Evolutionary conservation across 64 coral and sea anemone genomes (phyloP), one percentile per base, ranked within the genome.

Genomic region (Montipora sp.): DNA sequence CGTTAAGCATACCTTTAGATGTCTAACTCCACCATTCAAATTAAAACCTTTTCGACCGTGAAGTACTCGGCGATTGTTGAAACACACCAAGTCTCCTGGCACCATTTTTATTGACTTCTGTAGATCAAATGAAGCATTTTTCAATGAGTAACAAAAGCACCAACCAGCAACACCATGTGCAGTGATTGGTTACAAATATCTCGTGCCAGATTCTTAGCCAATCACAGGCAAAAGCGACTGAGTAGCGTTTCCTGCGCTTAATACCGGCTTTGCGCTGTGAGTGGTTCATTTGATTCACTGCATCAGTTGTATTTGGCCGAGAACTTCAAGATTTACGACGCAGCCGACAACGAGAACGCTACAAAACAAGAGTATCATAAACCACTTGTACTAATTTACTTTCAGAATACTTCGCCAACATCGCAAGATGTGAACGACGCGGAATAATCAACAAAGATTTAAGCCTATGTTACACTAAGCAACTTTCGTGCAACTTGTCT

Each of bases 41-140:
- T 79, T 77, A 74, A 93, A 88, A 58, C 55, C 59, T 36, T 87
- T 75, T 60, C 91, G 59, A 10, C 91, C 91, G 48, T 93, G 91
- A 55, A 93, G 91, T 3, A 93, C 43, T 8, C 91, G 53, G n/a
- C 84, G 75, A 70, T 93, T 93, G 51, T 93, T 93, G 48, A 93
- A 93, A 58, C 83, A 51, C 22, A 88, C 63, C 10, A 93, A 21
- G 48, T 93, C 91, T 47, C 91, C 91, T 60, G 75, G 75, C 13
- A 80, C 18, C 14, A 93, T 49, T 9, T 70, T 87, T 44, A 93
- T 61, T 8, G 75, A 58, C n/a, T 87, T 47, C 91, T 93, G 44
- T 4, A 0, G 4, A 77, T 21, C 7, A 79, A 49, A 89, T 3
- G 5, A 5, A 44, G 3, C 36, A 36, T 36, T 36, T 36, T 55